Conservation (phyloP, 2,888 invertebrate species). For the Pemphredon lugubris region DNA sequence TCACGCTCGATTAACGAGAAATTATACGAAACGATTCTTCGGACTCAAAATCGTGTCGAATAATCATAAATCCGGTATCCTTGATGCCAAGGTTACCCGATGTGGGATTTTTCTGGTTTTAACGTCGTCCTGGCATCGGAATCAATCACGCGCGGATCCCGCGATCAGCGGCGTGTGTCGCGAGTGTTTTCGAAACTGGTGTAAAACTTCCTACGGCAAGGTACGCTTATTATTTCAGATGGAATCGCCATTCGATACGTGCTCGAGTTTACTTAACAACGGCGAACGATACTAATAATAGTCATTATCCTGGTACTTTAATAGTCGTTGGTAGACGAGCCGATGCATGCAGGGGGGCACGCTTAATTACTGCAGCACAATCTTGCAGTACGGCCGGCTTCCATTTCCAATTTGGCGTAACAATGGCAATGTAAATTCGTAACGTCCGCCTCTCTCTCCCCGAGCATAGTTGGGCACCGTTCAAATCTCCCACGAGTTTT, state of each 20-base stretch:
- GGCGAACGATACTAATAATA: constrained; percentile 42
- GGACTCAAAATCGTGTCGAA: no score
- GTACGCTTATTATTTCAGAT: constrained; percentile 9
- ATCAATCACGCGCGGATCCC: not conserved
- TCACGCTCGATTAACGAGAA: not conserved
- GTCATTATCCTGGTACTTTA: constrained; percentile 40
- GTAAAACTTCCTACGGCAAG: constrained; percentile 5
- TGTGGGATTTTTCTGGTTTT: no score
- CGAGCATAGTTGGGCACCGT: not conserved
- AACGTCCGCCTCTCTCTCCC: not conserved
- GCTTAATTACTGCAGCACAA: constrained; percentile 50
- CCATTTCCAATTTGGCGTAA: constrained; percentile 37
- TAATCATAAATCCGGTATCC: no score
- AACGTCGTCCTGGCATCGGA: no score
- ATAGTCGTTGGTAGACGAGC: constrained; percentile 29
- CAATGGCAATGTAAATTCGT: constrained; percentile 16
- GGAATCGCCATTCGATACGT: not conserved
- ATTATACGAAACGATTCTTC: no score
- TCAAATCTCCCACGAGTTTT: not conserved
- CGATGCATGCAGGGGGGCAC: constrained; percentile 14
- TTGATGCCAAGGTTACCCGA: no score
- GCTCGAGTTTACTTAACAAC: constrained; percentile 25
- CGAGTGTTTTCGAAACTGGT: not conserved
- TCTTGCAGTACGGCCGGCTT: constrained; percentile 44
- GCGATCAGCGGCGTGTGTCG: not conserved